A percentile compares a stretch with the other conserved stretches of the same genome.
Evolutionary conservation across 2,797 vertebrate genomes (phyloP).

Genomic region (Molossus molossus): DNA sequence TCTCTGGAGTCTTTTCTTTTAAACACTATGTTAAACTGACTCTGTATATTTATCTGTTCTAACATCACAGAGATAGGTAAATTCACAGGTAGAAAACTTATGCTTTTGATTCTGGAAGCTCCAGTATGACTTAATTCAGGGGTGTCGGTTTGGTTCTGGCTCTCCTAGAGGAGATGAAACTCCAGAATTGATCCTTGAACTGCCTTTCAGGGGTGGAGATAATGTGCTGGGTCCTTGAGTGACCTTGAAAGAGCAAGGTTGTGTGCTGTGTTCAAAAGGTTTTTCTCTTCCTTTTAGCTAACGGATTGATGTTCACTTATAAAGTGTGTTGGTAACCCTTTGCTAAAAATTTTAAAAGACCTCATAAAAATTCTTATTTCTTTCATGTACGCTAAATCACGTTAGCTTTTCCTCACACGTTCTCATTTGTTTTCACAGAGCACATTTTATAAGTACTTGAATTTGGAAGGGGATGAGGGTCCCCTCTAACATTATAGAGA

Average conservation of each 20-base stretch:
- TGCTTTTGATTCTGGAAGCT: not conserved
- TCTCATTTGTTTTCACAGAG: not conserved
- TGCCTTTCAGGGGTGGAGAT: not conserved
- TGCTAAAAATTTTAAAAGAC: not conserved
- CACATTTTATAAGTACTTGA: not conserved
- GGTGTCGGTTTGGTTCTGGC: not conserved
- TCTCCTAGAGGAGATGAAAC: not conserved
- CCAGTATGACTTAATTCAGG: not conserved
- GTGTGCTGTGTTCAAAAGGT: not conserved
- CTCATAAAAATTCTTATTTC: not conserved
- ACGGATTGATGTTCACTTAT: not conserved
- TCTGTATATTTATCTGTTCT: not conserved
- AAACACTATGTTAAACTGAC: not conserved
- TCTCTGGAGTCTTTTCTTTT: not conserved
- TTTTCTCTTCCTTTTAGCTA: not conserved
- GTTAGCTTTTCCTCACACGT: slow-evolving; percentile 29
- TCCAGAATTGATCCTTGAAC: not conserved
- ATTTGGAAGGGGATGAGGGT: not conserved
- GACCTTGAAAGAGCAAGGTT: not conserved
- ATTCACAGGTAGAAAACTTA: not conserved
- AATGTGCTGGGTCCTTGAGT: not conserved
- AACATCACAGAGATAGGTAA: not conserved
- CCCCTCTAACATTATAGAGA: not conserved
- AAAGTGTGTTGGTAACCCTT: not conserved
- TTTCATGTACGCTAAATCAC: slow-evolving; percentile 8